phyloP scores from a whole-genome alignment of 2,888 invertebrate species.

The Meliscaeva auricollis region DNA sequence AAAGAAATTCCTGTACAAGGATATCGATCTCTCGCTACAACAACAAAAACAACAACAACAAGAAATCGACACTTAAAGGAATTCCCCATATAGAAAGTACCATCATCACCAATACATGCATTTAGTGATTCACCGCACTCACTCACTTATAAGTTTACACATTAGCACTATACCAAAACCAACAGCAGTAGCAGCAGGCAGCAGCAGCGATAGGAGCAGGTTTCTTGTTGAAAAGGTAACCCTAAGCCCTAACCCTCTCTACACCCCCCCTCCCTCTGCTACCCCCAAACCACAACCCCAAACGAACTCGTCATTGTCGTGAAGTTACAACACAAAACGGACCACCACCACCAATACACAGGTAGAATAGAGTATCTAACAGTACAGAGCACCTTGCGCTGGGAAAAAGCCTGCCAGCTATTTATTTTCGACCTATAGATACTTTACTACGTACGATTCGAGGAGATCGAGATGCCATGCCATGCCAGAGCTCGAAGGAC shows the following conservation, averaged over 20 bases:
- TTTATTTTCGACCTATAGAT: conserved; percentile 73
- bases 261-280: neutral
- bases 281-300: neutral
- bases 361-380: conserved; percentile 50
- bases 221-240: conserved; percentile 71
- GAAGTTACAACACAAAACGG: conserved; percentile 68
- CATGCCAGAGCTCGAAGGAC: conserved; percentile 35
- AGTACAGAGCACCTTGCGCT: conserved; percentile 66
- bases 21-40: conserved; percentile 68
- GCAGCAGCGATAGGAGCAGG: conserved; percentile 21
- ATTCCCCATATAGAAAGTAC: conserved; percentile 63
- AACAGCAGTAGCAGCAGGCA: conserved; percentile 2
- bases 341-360: conserved; percentile 58
- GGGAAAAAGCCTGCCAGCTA: conserved; percentile 71
- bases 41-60: conserved; percentile 34
- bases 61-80: conserved; percentile 75
- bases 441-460: conserved; percentile 9
- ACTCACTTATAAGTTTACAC: conserved; percentile 71
- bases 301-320: neutral
- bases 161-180: conserved; percentile 52
- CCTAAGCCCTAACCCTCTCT: conserved; percentile 20
- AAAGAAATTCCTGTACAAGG: conserved; percentile 52
- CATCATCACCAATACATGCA: conserved; percentile 68
- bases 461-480: conserved; percentile 5
- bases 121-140: conserved; percentile 73